These are phyloP conservation scores for Catharus bicknelli DNA, from an alignment of 2,113 vertebrate species.

Conservation along the genomic window DNA sequence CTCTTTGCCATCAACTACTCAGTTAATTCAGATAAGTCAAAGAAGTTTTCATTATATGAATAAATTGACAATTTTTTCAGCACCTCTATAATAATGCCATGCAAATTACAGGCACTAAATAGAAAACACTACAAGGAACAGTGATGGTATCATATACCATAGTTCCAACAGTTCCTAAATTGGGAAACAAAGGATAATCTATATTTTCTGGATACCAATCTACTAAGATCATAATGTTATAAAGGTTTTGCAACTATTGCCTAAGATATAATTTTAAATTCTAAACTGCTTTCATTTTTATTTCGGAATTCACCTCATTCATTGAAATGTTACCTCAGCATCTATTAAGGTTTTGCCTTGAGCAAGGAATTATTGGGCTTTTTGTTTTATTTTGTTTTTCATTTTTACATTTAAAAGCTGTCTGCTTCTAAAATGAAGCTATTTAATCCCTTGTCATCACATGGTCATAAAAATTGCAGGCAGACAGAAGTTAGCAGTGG, in stretches of 20 bases:
- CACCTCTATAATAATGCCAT: background rate
- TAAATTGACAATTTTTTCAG: background rate
- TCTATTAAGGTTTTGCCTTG: conserved; percentile 57
- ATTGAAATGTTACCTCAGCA: conserved; percentile 44
- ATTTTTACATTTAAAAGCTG: conserved; percentile 62
- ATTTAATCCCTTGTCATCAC: conserved; percentile 78
- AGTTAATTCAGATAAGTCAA: background rate
- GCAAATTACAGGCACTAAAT: conserved; percentile 27
- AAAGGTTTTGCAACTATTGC: conserved; percentile 22
- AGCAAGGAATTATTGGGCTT: conserved; percentile 58
- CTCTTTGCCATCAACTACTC: background rate
- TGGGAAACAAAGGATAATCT: background rate
- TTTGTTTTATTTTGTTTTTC: conserved; percentile 40
- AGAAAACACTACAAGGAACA: conserved; percentile 8
- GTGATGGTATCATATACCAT: background rate
- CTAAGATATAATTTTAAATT: conserved; percentile 35
- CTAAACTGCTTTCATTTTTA: conserved; percentile 25
- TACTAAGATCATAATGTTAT: background rate
- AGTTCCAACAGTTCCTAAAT: conserved; percentile 11
- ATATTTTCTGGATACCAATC: conserved; percentile 6
- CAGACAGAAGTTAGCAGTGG: conserved; percentile 77
- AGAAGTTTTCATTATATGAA: conserved; percentile 3
- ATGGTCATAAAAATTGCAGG: conserved; percentile 78
- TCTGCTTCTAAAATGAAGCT: conserved; percentile 72
- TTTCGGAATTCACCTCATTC: conserved; percentile 49